A percentile compares a stretch with the other conserved stretches of the same genome.
Conservation (phyloP, 2,888 invertebrate species). For the Buathra laborator region DNA sequence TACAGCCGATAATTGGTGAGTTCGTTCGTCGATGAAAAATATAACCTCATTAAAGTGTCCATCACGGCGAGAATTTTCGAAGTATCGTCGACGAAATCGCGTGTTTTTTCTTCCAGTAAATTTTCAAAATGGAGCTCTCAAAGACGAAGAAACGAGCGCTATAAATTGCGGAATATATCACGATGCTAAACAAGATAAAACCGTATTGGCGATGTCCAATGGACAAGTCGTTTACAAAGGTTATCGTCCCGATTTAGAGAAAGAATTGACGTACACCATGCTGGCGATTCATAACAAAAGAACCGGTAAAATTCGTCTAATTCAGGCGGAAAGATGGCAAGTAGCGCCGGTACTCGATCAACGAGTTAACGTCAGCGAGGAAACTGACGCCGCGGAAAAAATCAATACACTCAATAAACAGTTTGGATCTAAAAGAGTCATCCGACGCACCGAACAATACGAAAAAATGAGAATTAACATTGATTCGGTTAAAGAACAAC, state of each 20-base stretch:
- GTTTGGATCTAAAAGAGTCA: conserved; percentile 89
- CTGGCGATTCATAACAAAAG: conserved; percentile 80
- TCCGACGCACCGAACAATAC: conserved; percentile 87
- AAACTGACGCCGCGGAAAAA: conserved; percentile 68
- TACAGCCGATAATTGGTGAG: conserved; percentile 82
- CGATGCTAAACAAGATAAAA: conserved; percentile 75
- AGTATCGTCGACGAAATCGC: background rate
- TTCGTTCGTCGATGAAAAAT: background rate
- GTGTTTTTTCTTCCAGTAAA: conserved; percentile 73
- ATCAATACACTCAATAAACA: conserved; percentile 87
- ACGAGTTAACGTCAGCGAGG: conserved; percentile 53
- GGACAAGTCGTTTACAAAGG: conserved; percentile 81
- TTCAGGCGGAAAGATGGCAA: conserved; percentile 82
- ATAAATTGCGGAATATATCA: conserved; percentile 80
- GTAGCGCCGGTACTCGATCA: conserved; percentile 79
- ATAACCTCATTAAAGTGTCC: conserved; percentile 4
- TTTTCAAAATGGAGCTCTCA: conserved; percentile 82
- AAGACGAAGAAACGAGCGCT: conserved; percentile 78
- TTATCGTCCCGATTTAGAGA: conserved; percentile 76
- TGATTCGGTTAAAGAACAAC: conserved; percentile 87
- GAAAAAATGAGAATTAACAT: conserved; percentile 88
- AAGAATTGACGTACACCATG: conserved; percentile 80
- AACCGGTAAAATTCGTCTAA: conserved; percentile 81
- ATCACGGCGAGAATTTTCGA: no score
- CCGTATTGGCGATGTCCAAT: conserved; percentile 79